phyloP scores from a whole-genome alignment of 1,140 invertebrate genomes.

The Luehdorfia chinensis region DNA sequence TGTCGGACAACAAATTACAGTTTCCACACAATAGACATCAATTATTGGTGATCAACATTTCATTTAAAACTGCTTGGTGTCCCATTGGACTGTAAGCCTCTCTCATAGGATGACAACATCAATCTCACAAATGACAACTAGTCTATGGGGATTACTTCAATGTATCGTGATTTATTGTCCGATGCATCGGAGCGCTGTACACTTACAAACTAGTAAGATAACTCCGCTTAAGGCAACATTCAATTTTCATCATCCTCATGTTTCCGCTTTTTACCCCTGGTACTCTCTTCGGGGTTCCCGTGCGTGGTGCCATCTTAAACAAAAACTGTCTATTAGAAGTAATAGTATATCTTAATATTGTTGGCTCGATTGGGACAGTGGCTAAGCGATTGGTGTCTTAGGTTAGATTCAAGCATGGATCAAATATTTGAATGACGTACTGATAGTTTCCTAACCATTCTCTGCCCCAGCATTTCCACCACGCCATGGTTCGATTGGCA shows the following conservation, averaged over 20 bases:
- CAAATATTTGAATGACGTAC: no score
- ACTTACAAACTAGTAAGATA: constrained; percentile 73
- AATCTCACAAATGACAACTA: constrained; percentile 59
- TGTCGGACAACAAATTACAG: constrained; percentile 72
- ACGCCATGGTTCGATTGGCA: no score
- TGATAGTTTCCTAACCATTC: no score
- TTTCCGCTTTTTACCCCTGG: constrained; percentile 76
- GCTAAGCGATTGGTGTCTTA: no score
- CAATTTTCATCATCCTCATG: constrained; percentile 74
- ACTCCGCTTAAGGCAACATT: constrained; percentile 69
- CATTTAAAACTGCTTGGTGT: constrained; percentile 4
- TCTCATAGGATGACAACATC: constrained; percentile 24
- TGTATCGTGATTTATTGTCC: constrained; percentile 63
- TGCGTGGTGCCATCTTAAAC: constrained; percentile 45
- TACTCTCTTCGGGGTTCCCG: constrained; percentile 67
- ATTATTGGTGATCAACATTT: constrained; percentile 41
- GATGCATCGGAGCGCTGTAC: constrained; percentile 69
- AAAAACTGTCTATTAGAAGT: no score
- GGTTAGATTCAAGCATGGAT: no score
- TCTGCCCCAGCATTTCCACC: no score
- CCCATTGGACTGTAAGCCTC: constrained; percentile 25
- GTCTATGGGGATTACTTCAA: constrained; percentile 36
- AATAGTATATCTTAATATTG: no score
- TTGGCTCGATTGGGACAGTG: no score
- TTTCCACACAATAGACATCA: constrained; percentile 52